Evolutionary conservation across 2,113 vertebrate genomes (phyloP).

Genomic region (Morone chrysops): DNA sequence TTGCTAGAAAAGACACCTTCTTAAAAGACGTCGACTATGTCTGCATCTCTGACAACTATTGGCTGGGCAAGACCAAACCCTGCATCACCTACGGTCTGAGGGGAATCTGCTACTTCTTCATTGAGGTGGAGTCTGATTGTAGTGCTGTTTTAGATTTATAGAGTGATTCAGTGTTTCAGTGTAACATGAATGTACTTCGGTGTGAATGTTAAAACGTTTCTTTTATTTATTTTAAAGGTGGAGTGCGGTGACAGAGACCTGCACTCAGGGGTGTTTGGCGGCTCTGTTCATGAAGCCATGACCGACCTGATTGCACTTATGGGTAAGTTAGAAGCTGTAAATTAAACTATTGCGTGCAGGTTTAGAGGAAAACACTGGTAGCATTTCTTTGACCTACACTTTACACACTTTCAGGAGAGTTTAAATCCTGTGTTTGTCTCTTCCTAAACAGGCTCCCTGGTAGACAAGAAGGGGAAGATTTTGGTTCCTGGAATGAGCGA

Average conservation of each 20-base stretch:
- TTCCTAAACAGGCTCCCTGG: conserved; percentile 83
- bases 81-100: conserved; percentile 97
- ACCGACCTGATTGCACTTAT: conserved; percentile 92
- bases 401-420: background rate
- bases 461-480: conserved; percentile 90
- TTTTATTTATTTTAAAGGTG: conserved; percentile 77
- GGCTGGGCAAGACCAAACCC: conserved; percentile 96
- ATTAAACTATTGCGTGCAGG: background rate
- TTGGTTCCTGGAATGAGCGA: conserved; percentile 89
- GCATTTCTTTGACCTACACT: background rate
- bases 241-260: conserved; percentile 90
- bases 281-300: conserved; percentile 96
- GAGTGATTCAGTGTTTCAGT: background rate
- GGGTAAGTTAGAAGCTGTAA: conserved; percentile 83
- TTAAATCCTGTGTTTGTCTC: background rate
- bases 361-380: background rate
- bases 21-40: conserved; percentile 94
- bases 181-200: background rate
- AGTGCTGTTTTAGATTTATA: background rate
- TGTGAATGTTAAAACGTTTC: background rate
- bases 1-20: conserved; percentile 89
- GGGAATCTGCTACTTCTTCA: conserved; percentile 94
- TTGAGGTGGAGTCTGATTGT: conserved; percentile 83
- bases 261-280: conserved; percentile 96
- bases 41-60: conserved; percentile 99